Evolutionary conservation across 2,888 invertebrate species (phyloP).

Genomic region (Scaptomyza cyrtandrae): DNA sequence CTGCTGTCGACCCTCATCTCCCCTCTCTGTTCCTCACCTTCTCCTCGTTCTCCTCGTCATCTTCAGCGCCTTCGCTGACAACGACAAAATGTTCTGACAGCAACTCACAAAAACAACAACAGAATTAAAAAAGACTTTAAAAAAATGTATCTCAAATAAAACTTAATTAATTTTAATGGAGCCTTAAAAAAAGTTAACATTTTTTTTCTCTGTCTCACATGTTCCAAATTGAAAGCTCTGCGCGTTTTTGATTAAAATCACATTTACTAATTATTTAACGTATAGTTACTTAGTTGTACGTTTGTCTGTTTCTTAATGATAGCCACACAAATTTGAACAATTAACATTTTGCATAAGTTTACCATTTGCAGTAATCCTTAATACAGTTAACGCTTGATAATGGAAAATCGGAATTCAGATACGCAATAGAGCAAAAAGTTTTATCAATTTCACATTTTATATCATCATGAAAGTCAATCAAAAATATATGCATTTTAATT

Average conservation of each 20-base stretch:
- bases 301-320: neutral
- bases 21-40: no score
- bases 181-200: constrained; percentile 57
- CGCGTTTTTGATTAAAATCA: constrained; percentile 19
- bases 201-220: constrained; percentile 9
- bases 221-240: constrained; percentile 1
- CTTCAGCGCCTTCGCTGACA: constrained; percentile 12
- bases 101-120: neutral
- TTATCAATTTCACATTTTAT: neutral
- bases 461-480: no score
- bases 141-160: constrained; percentile 67
- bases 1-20: constrained; percentile 14
- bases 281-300: neutral
- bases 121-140: neutral
- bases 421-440: neutral
- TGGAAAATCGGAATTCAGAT: neutral
- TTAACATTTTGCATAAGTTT: neutral
- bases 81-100: constrained; percentile 48
- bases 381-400: neutral
- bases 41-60: constrained; percentile 24
- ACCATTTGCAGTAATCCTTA: neutral
- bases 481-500: neutral
- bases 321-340: neutral
- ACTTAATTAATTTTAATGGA: constrained; percentile 78
- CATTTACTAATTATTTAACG: neutral